Base-by-base conservation (phyloP, 2,888 invertebrate species). In the Seira musarum region DNA sequence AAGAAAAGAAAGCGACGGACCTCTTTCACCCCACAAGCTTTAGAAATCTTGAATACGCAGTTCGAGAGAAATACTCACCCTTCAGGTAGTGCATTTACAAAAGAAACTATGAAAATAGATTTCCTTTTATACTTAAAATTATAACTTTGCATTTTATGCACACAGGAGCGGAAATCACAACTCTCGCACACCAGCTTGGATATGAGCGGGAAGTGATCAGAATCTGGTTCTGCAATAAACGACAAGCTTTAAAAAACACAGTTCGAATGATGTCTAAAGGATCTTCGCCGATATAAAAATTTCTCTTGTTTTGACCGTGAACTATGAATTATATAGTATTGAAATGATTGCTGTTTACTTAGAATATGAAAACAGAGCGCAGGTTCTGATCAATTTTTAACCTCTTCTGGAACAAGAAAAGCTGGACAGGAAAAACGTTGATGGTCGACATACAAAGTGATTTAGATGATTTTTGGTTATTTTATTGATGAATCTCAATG, bases 211-310 rank as follows among this genome's bases (percentile, higher is more conserved):
- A 99, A 91, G 98, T 98, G 71, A 98, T 99, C 88, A 92, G 98
- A 89, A 98, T 99, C 90, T 99, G 99, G 98, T 99, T 99, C 90
- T 99, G 98, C 90, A 99, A 99, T 91, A 98, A 98, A 90, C 92
- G 98, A 75, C 98, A 99, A 90, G 97, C 98, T 0, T 91, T 98
- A 86, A 98, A 98, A 90, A 98, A 98, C 89, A 97, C 98, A n/a
- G 97, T 97, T 85, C 92, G 96, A 87, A 95, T 96, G 95, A 96
- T 96, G 95, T 94, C 94, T 71, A 95, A 94, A 77, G 83, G 82
- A 30, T 81, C 82, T 35, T 84, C 85, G 1, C 86, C 86, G 35
- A 81, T 84, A 35, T 85, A 78, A 85, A 72, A 3, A 15, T n/a
- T 17, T 53, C 13, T 61, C 1, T 3, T 3, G 17, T 53, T 17